Conservation (phyloP, 1,140 invertebrate genomes). For the Formica selysi region DNA sequence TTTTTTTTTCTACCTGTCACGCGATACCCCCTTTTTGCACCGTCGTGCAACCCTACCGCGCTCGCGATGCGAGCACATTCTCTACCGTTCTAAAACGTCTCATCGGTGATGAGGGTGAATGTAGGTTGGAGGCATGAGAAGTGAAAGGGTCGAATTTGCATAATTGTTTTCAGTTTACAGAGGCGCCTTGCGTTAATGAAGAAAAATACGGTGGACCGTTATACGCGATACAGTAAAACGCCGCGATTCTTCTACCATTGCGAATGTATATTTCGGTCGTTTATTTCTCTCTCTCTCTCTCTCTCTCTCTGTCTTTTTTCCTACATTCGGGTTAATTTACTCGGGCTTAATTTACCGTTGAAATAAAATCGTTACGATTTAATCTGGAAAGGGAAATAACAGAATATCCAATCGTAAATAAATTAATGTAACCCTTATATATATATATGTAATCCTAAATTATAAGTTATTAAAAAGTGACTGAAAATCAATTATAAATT, state of each 20-base stretch:
- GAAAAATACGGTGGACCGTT: slow-evolving; percentile 75
- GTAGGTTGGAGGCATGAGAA: neutral
- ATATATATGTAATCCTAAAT: neutral
- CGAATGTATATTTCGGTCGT: slow-evolving; percentile 6
- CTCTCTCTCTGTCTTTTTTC: neutral
- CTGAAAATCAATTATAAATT: neutral
- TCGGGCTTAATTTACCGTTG: slow-evolving; percentile 13
- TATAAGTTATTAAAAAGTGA: neutral
- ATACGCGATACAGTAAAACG: slow-evolving; percentile 41
- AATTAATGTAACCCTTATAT: neutral
- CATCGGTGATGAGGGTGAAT: slow-evolving; percentile 51
- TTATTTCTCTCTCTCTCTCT: neutral
- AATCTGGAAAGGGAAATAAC: neutral
- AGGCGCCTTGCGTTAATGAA: slow-evolving; percentile 74
- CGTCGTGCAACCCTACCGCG: slow-evolving; percentile 22
- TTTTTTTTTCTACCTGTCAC: slow-evolving; percentile 40
- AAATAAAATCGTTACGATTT: neutral
- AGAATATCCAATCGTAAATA: neutral
- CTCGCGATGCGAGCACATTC: slow-evolving; percentile 48
- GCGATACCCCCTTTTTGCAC: slow-evolving; percentile 48
- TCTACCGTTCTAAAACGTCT: slow-evolving; percentile 32
- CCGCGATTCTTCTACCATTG: slow-evolving; percentile 31
- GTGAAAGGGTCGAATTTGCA: slow-evolving; percentile 74
- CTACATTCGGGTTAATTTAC: slow-evolving; percentile 18
- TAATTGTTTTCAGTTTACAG: slow-evolving; percentile 80